Conservation (phyloP, 2,888 invertebrate species). For the Amiota minor region DNA sequence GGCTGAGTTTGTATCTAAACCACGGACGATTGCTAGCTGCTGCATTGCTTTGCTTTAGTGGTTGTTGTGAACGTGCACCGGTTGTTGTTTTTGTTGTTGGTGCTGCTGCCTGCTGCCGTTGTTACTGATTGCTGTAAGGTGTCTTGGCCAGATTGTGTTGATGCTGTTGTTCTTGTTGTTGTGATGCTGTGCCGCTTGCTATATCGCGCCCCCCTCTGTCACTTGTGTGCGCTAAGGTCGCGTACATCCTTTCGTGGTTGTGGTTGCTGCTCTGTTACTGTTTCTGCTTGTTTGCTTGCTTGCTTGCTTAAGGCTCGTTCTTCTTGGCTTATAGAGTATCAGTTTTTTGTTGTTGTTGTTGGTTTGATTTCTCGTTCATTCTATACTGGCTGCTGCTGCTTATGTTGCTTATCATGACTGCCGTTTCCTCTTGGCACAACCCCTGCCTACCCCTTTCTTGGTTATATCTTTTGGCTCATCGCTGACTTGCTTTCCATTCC, state of each 20-base stretch:
- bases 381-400: neutral
- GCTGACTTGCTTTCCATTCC: neutral
- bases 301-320: neutral
- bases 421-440: constrained; percentile 11
- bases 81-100: constrained; percentile 21
- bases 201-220: constrained; percentile 7
- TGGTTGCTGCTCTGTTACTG: constrained; percentile 26
- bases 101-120: constrained; percentile 32
- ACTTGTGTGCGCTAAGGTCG: constrained; percentile 9
- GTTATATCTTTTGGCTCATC: constrained; percentile 39
- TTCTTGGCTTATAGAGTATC: constrained; percentile 14
- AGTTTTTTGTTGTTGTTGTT: constrained; percentile 3
- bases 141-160: constrained; percentile 25
- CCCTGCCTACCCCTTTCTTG: constrained; percentile 31
- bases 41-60: constrained; percentile 14
- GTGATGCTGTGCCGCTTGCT: constrained; percentile 27
- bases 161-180: constrained; percentile 13
- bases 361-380: constrained; percentile 3
- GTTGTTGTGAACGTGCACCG: constrained; percentile 28
- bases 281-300: constrained; percentile 56
- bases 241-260: constrained; percentile 11
- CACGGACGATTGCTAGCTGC: neutral
- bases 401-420: constrained; percentile 4
- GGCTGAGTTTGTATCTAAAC: constrained; percentile 33
- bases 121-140: constrained; percentile 29